Evolutionary conservation across 2,888 invertebrate species (phyloP), one percentile per base, ranked within the genome.

Genomic region (Allophyes oxyacanthae): DNA sequence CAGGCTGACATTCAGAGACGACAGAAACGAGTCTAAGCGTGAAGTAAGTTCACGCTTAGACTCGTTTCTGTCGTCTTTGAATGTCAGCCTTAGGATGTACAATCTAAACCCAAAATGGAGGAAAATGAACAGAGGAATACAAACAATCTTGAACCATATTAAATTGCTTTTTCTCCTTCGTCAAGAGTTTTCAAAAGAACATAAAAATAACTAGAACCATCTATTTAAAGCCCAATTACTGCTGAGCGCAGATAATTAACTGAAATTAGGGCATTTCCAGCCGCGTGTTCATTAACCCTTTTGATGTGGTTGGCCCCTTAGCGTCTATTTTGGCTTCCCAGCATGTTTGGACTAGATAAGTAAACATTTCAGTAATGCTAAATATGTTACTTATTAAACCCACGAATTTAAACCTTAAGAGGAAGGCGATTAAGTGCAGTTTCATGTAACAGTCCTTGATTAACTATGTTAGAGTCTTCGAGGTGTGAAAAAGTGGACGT

Each of bases 151-250:
- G n/a, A n/a, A n/a, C 20, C 20, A 4, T 20, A 2, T 3, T 20
- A 20, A 20, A 20, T 20, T 20, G 4, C 2, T 20, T 20, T 20
- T n/a, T n/a, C n/a, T n/a, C 20, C 4, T 20, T 20, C 20, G 20
- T 20, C 20, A 28, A 10, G 6, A 36, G n/a, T 13, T 9, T 54
- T 54, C 14, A 51, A 69, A 64, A 20, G 10, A 33, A 36, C 46
- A 46, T 65, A 55, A 45, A 65, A 65, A 55, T 69, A 65, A 56
- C 46, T 40, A 13, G 11, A 20, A 3, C 36, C 37, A 45, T 54
- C 64, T 73, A 71, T 71, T 73, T 71, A 51, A 48, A 64, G 20
- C 28, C 56, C 46, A 69, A 68, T 69, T 72, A 70, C 52, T 43
- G 20, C 45, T 6, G 11, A 34, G 11, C 33, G n/a, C 14, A 55